Evolutionary conservation across 2,888 invertebrate species (phyloP), one percentile per base, ranked within the genome.

Genomic region (Stegana nigrithorax): DNA sequence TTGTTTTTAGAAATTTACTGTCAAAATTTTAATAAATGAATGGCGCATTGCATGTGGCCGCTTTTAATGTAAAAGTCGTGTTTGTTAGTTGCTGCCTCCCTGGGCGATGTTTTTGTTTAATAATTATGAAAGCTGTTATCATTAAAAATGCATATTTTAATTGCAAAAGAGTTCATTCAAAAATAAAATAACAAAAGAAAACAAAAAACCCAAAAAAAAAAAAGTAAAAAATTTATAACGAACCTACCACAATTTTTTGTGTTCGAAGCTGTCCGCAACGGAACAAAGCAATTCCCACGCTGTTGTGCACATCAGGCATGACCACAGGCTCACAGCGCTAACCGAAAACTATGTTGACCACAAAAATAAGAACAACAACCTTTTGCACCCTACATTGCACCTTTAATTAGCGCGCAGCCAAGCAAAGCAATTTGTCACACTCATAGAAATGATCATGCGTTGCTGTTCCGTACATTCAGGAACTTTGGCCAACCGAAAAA

Each of bases 381-480:
- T 42, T 44, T 29, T 58, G 58, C 45, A 45, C 45, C 58, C 39
- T 47, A 26, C 57, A 23, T 26, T 47, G 50, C 50, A 50, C 59
- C 71, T 71, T 72, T 70, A 77, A 75, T 75, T 72, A 69, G 55
- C 59, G 61, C 42, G 44, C 71, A 72, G 51, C 72, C 65, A 70
- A 77, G 69, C 77, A 68, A 66, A 58, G 55, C 64, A 67, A 71
- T 60, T 68, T 75, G 74, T 75, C 73, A 69, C 75, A 73, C 71
- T 66, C 68, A 65, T 58, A n/a, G 12, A 6, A 23, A 10, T 17
- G 45, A 21, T 45, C 17, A 17, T 44, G 4, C 19, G 14, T 14
- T 45, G n/a, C n/a, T n/a, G n/a, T n/a, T n/a, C n/a, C n/a, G n/a
- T n/a, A n/a, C n/a, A n/a, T n/a, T n/a, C n/a, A n/a, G n/a, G 10